A percentile compares a stretch with the other conserved stretches of the same genome.
These are phyloP conservation scores for Caenorhabditis sp. DNA, from an alignment of 2,888 invertebrate species.

Conservation along the genomic window DNA sequence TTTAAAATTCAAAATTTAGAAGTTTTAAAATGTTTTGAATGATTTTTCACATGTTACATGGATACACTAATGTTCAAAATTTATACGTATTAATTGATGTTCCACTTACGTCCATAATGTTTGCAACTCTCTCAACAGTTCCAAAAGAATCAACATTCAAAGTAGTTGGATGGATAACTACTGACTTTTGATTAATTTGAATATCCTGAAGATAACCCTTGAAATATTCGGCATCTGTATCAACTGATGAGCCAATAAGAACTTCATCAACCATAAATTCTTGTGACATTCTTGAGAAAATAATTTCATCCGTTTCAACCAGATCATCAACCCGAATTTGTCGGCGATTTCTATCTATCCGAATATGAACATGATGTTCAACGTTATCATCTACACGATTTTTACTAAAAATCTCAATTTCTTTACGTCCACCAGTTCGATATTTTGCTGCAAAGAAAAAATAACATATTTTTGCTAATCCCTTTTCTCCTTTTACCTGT, in stretches of 20 bases:
- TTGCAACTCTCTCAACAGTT: constrained; percentile 45
- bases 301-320: constrained; percentile 44
- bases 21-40: no score
- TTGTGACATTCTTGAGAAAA: constrained; percentile 59
- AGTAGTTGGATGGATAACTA: constrained; percentile 54
- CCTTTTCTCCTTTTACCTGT: constrained; percentile 25
- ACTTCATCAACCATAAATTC: constrained; percentile 64
- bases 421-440: constrained; percentile 38
- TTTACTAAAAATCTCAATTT: constrained; percentile 29
- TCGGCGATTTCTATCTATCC: constrained; percentile 35
- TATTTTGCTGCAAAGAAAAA: constrained; percentile 35
- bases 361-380: constrained; percentile 53
- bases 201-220: constrained; percentile 67
- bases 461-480: background rate
- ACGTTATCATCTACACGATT: constrained; percentile 59
- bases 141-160: constrained; percentile 52
- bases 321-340: constrained; percentile 53
- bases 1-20: no score
- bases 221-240: constrained; percentile 22
- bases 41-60: no score
- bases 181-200: constrained; percentile 61
- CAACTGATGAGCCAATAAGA: constrained; percentile 53
- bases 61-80: no score
- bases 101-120: constrained; percentile 61
- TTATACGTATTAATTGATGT: no score